Conservation (phyloP, 1,140 invertebrate genomes). For the Triops cancriformis region DNA sequence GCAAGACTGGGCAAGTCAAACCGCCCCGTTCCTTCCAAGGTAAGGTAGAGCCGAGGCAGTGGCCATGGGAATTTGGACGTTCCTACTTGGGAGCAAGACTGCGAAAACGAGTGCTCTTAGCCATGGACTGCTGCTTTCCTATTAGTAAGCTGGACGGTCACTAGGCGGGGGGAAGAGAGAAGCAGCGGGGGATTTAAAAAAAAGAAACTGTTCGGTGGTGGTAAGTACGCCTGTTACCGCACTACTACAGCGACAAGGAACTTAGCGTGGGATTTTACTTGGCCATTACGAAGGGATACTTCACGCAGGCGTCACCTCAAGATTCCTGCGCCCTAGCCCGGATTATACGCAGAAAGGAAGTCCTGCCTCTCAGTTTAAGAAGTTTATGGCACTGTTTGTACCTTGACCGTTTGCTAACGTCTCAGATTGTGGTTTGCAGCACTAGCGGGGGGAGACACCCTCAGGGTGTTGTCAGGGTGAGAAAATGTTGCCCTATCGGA, state of each 20-base stretch:
- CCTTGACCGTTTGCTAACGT: background rate
- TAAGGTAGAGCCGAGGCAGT: too few relatives aligned
- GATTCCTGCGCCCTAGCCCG: background rate
- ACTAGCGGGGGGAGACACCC: too few relatives aligned
- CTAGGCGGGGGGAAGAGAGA: too few relatives aligned
- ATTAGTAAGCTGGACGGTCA: too few relatives aligned
- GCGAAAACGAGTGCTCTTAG: too few relatives aligned
- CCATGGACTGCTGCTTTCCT: too few relatives aligned
- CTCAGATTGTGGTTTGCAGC: background rate
- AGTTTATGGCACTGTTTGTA: background rate
- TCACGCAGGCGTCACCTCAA: background rate
- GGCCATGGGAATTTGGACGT: too few relatives aligned
- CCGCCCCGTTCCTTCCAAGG: too few relatives aligned
- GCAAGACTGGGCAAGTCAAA: too few relatives aligned
- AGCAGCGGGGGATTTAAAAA: too few relatives aligned
- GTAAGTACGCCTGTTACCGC: background rate
- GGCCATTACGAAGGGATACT: background rate
- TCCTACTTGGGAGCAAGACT: too few relatives aligned
- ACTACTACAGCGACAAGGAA: background rate
- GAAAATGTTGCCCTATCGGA: background rate
- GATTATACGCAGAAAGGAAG: background rate
- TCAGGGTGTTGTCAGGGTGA: background rate
- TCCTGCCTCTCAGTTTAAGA: background rate
- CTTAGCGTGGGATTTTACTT: background rate
- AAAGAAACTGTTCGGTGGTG: too few relatives aligned